phyloP scores from a whole-genome alignment of 2,888 invertebrate species.

The Ennomos quercinarius region DNA sequence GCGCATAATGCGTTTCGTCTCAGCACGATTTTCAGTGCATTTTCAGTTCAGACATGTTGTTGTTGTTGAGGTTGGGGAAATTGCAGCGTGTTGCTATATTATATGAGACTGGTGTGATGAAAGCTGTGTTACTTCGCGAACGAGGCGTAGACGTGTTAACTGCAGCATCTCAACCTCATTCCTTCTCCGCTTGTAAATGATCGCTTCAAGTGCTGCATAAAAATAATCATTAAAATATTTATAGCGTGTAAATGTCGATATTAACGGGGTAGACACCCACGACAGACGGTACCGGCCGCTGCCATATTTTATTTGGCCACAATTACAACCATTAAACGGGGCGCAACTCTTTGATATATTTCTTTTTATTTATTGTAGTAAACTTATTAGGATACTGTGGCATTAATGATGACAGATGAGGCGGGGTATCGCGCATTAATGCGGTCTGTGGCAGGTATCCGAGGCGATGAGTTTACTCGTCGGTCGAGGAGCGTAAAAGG shows the following conservation, averaged over 20 bases:
- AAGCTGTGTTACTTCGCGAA: slow-evolving; percentile 57
- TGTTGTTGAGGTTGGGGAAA: slow-evolving; percentile 35
- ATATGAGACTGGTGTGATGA: slow-evolving; percentile 56
- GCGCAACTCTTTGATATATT: slow-evolving; percentile 81
- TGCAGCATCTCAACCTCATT: slow-evolving; percentile 48
- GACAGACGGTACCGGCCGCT: slow-evolving; percentile 62
- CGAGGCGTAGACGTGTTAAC: slow-evolving; percentile 64
- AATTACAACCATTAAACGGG: slow-evolving; percentile 82
- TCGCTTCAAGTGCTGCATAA: slow-evolving; percentile 65
- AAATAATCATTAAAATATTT: slow-evolving; percentile 76
- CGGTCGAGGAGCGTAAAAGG: slow-evolving; percentile 2
- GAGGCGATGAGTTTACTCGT: slow-evolving; percentile 50
- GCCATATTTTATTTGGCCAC: slow-evolving; percentile 82
- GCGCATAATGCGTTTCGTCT: slow-evolving; percentile 64
- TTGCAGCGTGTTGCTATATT: slow-evolving; percentile 49
- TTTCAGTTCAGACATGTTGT: slow-evolving; percentile 44
- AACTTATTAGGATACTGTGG: slow-evolving; percentile 83
- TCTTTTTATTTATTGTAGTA: slow-evolving; percentile 79
- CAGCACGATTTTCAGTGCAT: slow-evolving; percentile 22
- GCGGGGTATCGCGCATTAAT: slow-evolving; percentile 71
- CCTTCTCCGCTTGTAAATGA: slow-evolving; percentile 59
- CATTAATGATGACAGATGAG: slow-evolving; percentile 85
- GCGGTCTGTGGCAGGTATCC: slow-evolving; percentile 64
- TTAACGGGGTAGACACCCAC: slow-evolving; percentile 77
- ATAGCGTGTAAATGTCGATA: slow-evolving; percentile 80